Evolutionary conservation across 2,797 vertebrate genomes (phyloP).

Genomic region (Phoebastria nigripes): DNA sequence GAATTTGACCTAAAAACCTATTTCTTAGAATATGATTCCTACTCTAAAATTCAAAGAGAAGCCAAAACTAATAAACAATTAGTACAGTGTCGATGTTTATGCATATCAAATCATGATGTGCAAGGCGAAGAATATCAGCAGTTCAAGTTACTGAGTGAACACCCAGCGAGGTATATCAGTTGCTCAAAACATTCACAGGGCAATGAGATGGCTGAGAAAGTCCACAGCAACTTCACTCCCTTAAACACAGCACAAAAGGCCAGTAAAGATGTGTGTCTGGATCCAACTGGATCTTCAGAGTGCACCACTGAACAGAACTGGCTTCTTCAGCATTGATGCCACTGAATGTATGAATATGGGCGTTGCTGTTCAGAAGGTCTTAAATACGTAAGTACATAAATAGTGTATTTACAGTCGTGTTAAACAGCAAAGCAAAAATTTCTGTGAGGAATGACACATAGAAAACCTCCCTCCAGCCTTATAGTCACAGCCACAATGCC

Average conservation of each 20-base stretch:
- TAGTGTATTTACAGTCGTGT: neutral
- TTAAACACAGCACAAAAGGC: neutral
- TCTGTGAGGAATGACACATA: neutral
- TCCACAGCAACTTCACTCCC: neutral
- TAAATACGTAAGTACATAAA: neutral
- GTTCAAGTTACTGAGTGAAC: conserved; percentile 55
- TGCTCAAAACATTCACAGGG: neutral
- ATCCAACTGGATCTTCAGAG: neutral
- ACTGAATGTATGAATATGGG: neutral
- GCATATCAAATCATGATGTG: conserved; percentile 16
- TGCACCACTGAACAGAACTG: neutral
- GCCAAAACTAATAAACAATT: conserved; percentile 68
- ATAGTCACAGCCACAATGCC: neutral
- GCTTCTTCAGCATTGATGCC: neutral
- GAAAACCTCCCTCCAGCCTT: neutral
- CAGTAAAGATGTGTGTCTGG: neutral
- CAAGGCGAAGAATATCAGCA: neutral
- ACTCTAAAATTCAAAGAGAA: conserved; percentile 25
- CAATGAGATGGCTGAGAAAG: conserved; percentile 8
- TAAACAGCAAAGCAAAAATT: neutral
- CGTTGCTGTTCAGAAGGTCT: neutral
- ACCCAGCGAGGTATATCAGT: conserved; percentile 9
- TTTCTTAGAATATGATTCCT: conserved; percentile 47
- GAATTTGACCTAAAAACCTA: conserved; percentile 66
- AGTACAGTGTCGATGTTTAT: conserved; percentile 24